Percentiles rank a stretch among this genome's conserved stretches.
Evolutionary conservation across 2,888 invertebrate species (phyloP).

Genomic region (Omphaloscelis lunosa): DNA sequence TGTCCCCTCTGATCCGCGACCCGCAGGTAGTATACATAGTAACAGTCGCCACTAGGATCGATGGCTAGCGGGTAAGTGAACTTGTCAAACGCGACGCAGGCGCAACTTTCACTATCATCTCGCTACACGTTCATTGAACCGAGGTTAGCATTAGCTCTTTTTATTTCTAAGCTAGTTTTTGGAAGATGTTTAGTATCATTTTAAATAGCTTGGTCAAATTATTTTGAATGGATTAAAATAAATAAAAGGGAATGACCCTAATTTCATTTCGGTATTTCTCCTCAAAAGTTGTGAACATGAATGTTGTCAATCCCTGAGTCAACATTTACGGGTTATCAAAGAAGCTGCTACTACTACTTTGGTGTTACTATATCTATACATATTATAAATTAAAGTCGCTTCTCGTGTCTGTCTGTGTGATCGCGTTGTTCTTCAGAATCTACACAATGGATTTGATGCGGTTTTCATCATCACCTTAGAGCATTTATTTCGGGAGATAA

Average conservation of each 20-base stretch:
- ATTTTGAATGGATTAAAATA: too few species aligned
- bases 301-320: background rate
- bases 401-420: too few species aligned
- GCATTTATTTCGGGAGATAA: too few species aligned
- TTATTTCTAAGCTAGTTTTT: constrained; percentile 25
- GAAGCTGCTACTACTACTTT: background rate
- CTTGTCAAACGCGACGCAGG: constrained; percentile 61
- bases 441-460: too few species aligned
- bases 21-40: background rate
- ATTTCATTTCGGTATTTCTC: background rate
- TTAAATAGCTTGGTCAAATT: background rate
- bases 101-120: constrained; percentile 72
- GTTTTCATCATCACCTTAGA: too few species aligned
- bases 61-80: constrained; percentile 66
- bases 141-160: constrained; percentile 15
- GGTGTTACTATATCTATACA: background rate
- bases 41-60: constrained; percentile 32
- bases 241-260: constrained; percentile 6
- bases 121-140: constrained; percentile 62
- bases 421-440: too few species aligned
- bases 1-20: background rate
- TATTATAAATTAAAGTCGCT: too few species aligned
- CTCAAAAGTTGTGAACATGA: background rate
- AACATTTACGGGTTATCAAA: background rate
- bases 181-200: background rate